Percentiles rank a stretch among this genome's conserved stretches.
These are phyloP conservation scores for Druceiella hillmani DNA, from an alignment of 2,888 invertebrate genomes.

Conservation along the genomic window DNA sequence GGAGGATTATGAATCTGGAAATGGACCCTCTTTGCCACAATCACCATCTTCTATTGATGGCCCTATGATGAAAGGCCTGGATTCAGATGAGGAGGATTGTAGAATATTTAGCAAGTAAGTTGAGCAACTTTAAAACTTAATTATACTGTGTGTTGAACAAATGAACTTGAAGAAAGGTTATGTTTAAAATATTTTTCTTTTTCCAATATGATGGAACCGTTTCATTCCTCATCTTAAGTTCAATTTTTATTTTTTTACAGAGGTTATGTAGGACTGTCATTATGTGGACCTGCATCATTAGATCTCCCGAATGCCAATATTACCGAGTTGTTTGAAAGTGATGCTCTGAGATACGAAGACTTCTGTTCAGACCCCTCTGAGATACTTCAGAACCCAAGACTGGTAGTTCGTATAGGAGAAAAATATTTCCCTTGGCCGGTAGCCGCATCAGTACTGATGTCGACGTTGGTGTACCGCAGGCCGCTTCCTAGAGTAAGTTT, in stretches of 20 bases:
- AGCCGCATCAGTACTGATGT: slow-evolving; percentile 86
- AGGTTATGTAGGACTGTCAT: slow-evolving; percentile 59
- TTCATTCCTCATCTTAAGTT: slow-evolving; percentile 4
- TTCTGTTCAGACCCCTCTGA: slow-evolving; percentile 57
- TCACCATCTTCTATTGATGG: slow-evolving; percentile 88
- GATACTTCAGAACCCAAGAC: slow-evolving; percentile 71
- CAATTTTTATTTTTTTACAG: too few species aligned
- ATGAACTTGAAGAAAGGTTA: too few species aligned
- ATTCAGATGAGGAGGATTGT: slow-evolving; percentile 85
- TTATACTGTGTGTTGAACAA: too few species aligned
- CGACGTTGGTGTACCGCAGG: slow-evolving; percentile 79
- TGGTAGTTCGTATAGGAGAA: slow-evolving; percentile 80
- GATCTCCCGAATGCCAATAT: too few species aligned
- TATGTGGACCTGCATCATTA: slow-evolving; percentile 60
- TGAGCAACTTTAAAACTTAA: too few species aligned
- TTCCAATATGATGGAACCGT: slow-evolving; percentile 5
- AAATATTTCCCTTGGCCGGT: slow-evolving; percentile 89
- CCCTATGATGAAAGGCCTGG: slow-evolving; percentile 65
- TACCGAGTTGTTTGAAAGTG: slow-evolving; percentile 30
- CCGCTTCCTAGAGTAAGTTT: slow-evolving; percentile 68
- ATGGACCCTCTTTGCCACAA: slow-evolving; percentile 91
- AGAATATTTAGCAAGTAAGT: too few species aligned
- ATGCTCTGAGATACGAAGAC: slow-evolving; percentile 42
- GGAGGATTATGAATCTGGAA: slow-evolving; percentile 94
- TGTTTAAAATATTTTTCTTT: slow-evolving; percentile 4